These are phyloP conservation scores for Cosmia pyralina DNA, from an alignment of 2,888 invertebrate species.

Conservation along the genomic window DNA sequence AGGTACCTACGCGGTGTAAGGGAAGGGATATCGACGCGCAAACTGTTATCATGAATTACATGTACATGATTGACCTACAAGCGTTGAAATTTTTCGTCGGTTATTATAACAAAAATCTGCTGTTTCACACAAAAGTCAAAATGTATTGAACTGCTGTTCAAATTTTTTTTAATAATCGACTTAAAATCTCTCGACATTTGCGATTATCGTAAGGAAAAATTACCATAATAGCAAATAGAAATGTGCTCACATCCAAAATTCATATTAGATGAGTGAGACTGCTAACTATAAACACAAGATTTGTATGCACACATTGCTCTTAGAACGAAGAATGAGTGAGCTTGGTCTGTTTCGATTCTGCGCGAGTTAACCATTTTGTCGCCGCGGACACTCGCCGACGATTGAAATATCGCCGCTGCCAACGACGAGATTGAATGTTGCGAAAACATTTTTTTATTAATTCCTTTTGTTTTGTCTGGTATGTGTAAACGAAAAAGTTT, in stretches of 20 bases:
- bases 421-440: slow-evolving; percentile 42
- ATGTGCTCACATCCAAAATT: slow-evolving; percentile 12
- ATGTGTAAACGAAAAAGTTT: slow-evolving; percentile 7
- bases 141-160: not conserved
- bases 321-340: slow-evolving; percentile 2
- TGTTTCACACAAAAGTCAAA: not conserved
- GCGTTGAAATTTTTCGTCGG: not conserved
- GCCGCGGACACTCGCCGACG: slow-evolving; percentile 23
- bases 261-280: not conserved
- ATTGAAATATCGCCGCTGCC: slow-evolving; percentile 41
- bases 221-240: not conserved
- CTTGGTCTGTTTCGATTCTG: slow-evolving; percentile 9
- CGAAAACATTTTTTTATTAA: slow-evolving; percentile 17
- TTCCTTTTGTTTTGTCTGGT: slow-evolving; percentile 15
- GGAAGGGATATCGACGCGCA: not conserved
- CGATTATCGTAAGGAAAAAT: too few relatives aligned
- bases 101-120: not conserved
- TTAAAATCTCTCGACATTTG: too few relatives aligned
- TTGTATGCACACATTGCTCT: slow-evolving; percentile 21
- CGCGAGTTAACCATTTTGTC: slow-evolving; percentile 23
- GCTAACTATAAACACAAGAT: slow-evolving; percentile 9
- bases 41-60: not conserved
- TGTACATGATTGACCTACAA: not conserved
- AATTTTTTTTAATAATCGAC: too few relatives aligned
- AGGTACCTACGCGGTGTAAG: not conserved